A percentile compares a stretch with the other conserved stretches of the same genome.
These are phyloP conservation scores for Ibidorhyncha struthersii DNA, from an alignment of 2,113 vertebrate species.

Conservation along the genomic window DNA sequence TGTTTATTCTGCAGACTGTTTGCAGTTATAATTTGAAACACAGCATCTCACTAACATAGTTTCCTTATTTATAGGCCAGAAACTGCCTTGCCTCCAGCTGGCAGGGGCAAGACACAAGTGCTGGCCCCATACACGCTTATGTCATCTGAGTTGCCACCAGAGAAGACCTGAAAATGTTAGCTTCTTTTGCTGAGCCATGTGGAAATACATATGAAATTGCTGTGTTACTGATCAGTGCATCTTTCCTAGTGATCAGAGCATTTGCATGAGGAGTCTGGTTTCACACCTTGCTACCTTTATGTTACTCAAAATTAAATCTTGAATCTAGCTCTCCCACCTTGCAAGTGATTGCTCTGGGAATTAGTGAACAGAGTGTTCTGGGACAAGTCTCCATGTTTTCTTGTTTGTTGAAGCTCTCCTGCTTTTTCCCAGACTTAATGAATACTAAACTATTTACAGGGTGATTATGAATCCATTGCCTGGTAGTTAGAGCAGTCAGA, in stretches of 20 bases:
- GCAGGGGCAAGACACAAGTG: neutral
- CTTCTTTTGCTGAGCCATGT: neutral
- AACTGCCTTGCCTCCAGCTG: neutral
- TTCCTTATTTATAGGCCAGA: neutral
- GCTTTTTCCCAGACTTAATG: neutral
- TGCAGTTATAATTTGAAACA: neutral
- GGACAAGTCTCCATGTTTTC: neutral
- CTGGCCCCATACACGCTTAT: neutral
- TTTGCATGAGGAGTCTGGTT: neutral
- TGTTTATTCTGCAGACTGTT: neutral
- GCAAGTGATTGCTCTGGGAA: neutral
- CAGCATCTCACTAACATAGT: neutral
- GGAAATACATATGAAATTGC: neutral
- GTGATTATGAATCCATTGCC: neutral
- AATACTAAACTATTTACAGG: slow-evolving; percentile 36
- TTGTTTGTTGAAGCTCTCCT: neutral
- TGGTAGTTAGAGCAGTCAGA: neutral
- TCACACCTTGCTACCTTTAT: neutral
- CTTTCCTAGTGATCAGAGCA: neutral
- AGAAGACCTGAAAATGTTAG: neutral
- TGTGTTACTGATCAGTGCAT: neutral
- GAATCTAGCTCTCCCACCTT: neutral
- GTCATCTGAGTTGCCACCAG: neutral
- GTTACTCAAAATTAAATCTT: neutral
- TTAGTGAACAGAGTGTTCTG: neutral